Evolutionary conservation across 2,888 invertebrate species (phyloP), one percentile per base, ranked within the genome.

Genomic region (Omphaloscelis lunosa): DNA sequence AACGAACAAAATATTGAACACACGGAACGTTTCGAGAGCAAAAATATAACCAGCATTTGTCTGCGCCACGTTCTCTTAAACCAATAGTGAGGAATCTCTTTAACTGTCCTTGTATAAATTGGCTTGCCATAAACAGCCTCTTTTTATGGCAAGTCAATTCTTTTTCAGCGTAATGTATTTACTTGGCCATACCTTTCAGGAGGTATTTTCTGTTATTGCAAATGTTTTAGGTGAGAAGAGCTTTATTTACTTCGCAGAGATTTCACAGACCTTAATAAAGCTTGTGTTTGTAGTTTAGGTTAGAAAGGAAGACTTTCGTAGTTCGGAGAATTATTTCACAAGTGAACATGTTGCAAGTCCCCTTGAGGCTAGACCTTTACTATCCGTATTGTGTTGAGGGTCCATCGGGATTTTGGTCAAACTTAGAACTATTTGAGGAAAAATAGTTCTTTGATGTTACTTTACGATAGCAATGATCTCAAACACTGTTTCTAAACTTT

Each of bases 301-400:
- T 72, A 69, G 72, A 77, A 75, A 62, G 73, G 51, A 80, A 75
- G 71, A 79, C 48, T 76, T 78, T 61, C 66, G 66, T 72, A 72
- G 61, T 83, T 79, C 51, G 51, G 51, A 67, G 56, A 59, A 65
- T 71, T 81, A 80, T 82, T 82, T 75, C 70, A 63, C 77, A 67
- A 81, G 84, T 69, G 77, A 79, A 73, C 72, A 75, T 72, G 77
- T 79, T 76, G 72, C 66, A 73, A 74, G 75, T 70, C 39, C 73
- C 78, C 72, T 75, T 51, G 72, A 70, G 75, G 72, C 48, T n/a
- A 82, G 67, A 62, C 59, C 75, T 81, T 81, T 67, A 82, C 85
- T 84, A 83, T 79, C 68, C 71, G 67, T 77, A 80, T 88, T 88
- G 87, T 86, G 61, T 78, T 71, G 77, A 72, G 78, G 59, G 61